Evolutionary conservation across 2,888 invertebrate genomes (phyloP), one percentile per base, ranked within the genome.

Genomic region (Apamea monoglypha): DNA sequence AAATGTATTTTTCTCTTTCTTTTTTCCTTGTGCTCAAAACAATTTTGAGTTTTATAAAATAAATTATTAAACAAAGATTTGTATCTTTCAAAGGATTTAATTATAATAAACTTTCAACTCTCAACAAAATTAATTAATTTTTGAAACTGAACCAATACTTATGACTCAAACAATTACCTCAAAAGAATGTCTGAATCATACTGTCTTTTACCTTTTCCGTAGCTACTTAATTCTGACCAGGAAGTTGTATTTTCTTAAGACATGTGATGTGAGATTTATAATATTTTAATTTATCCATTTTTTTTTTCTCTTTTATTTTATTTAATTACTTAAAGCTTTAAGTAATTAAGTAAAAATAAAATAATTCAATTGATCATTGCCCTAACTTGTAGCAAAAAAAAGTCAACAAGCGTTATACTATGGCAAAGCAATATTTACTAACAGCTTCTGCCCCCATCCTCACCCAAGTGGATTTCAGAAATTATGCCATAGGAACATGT

Each of bases 111-210:
- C 14, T 63, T 63, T 25, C 8, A 53, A 36, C 36, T 44, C 18
- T 59, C 10, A 5, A 14, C 25, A 36, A 29, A 75, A 5, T 61
- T 66, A 12, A 32, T n/a, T 36, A n/a, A n/a, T 61, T 53, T 47
- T 82, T 64, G n/a, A 47, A 29, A 29, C 18, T 32, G 16, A 56
- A 36, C 21, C 25, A 50, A 82, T 75, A 18, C n/a, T 44, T 72
- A 12, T 64, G 64, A 78, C 10, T 77, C 32, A 66, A 53, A 64
- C 14, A 68, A 29, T 47, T 77, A 56, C 44, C n/a, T n/a, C 29
- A 44, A 44, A 56, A 56, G 56, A 47, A 78, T 78, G n/a, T 66
- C 44, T 78, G 66, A 78, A 36, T 78, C 53, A 79, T 44, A 67
- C 8, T 10, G 7, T 53, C 1, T n/a, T 77, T 44, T 61, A 53